A percentile compares a stretch with the other conserved stretches of the same genome.
phyloP scores from a whole-genome alignment of 2,888 invertebrate species.

The Epiblema foenella region DNA sequence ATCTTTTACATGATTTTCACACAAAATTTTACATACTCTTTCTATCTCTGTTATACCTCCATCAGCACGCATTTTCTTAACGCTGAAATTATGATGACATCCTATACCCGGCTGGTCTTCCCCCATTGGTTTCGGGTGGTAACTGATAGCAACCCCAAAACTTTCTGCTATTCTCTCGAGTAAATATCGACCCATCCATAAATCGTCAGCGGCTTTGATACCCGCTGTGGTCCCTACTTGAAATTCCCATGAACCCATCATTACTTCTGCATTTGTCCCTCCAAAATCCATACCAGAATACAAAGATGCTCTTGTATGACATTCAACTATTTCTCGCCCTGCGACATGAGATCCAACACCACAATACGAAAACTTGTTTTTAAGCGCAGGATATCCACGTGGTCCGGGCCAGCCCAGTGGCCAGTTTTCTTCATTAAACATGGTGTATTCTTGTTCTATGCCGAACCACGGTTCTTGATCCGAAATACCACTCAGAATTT shows the following conservation, averaged over 20 bases:
- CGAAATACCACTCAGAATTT: conserved; percentile 78
- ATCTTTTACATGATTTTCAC: conserved; percentile 84
- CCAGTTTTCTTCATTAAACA: conserved; percentile 92
- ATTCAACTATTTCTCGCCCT: conserved; percentile 97
- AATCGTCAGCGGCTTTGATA: conserved; percentile 91
- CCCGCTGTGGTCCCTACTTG: conserved; percentile 97
- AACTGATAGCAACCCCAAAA: conserved; percentile 89
- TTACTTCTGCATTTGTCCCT: conserved; percentile 99
- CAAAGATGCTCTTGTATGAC: conserved; percentile 92
- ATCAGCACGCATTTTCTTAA: conserved; percentile 91
- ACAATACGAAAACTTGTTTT: conserved; percentile 94
- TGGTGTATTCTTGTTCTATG: conserved; percentile 95
- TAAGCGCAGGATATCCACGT: conserved; percentile 92
- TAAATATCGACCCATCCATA: conserved; percentile 94
- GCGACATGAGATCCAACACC: conserved; percentile 97
- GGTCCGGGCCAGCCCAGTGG: conserved; percentile 97
- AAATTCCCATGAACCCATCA: conserved; percentile 97
- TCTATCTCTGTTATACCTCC: conserved; percentile 91
- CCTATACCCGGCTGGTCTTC: conserved; percentile 95
- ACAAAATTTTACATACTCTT: conserved; percentile 91
- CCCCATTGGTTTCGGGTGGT: conserved; percentile 90
- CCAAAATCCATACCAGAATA: conserved; percentile 96
- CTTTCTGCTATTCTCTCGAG: conserved; percentile 94
- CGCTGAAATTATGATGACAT: conserved; percentile 96
- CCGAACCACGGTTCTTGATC: conserved; percentile 94